Base-by-base conservation (phyloP, 1,140 invertebrate species). In the Dinoponera quadriceps region DNA sequence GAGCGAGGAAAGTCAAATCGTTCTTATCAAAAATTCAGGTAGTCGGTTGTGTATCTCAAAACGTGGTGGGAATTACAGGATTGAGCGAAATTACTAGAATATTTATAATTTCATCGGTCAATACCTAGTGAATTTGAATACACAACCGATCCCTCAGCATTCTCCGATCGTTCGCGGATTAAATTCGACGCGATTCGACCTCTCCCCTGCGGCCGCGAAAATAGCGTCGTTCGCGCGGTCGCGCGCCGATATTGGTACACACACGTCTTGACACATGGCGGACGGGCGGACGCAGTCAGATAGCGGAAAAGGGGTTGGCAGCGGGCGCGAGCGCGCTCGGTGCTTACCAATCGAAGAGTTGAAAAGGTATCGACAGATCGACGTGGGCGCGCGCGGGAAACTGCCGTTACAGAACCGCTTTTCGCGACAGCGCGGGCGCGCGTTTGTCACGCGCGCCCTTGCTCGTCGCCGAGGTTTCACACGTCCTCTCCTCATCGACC, bases 341-440 rank as follows among this genome's bases (percentile, higher is more conserved):
- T 87, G 78, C 75, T 89, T 82, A 57, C 59, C 73, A 84, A 83
- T 85, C 84, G 83, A 83, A 57, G 66, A 68, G 78, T 63, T 88
- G 87, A 88, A 88, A 88, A 88, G 88, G 74, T 88, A 90, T 90
- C 89, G 89, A 84, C 81, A 80, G 85, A 90, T 88, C 83, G 89
- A 88, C 74, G n/a, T n/a, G 38, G 38, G 38, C 38, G 38, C 38
- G 83, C 85, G 82, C 51, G 74, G 85, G 89, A 87, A 89, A 83
- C 87, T 77, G 60, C 48, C 80, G 59, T 74, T 75, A 84, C 81
- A 57, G 66, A 73, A 74, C 54, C n/a, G 54, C 59, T 60, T 68
- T 63, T 85, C 87, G 72, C 87, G 68, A 69, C 59, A 65, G 44
- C 4, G 20, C 27, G 51, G 9, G 20, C 27, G 51, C 71, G 38